Evolutionary conservation across 2,113 vertebrate genomes (phyloP), one percentile per base, ranked within the genome.

Genomic region (Nyctibius bracteatus): DNA sequence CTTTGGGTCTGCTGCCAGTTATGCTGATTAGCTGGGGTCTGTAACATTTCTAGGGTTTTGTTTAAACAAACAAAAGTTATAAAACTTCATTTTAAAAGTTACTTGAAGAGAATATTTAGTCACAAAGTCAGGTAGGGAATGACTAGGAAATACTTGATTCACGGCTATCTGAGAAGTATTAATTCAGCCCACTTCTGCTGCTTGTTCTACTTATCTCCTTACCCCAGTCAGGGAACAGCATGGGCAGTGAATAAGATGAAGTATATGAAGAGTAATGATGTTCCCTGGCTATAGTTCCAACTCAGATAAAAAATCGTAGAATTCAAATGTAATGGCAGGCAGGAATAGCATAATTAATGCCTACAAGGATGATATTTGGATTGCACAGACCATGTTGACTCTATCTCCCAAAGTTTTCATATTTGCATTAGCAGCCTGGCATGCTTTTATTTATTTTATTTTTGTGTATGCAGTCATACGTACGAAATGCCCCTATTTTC

Each of bases 21-120:
- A 10, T 7, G 17, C 11, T 7, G 0, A 0, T 75, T 68, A 80
- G 27, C 28, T 0, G 0, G 12, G 13, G 31, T 30, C 49, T 58
- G 51, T n/a, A 41, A 10, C 4, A 4, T 23, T 55, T 44, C 61
- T 39, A 52, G 15, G 22, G 13, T 49, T 85, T 79, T 81, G 27
- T 79, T 85, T 72, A 49, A 65, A 67, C 18, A 67, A 93, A 41
- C 7, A n/a, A 39, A 70, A n/a, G 5, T 8, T 24, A 65, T 41
- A 75, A 77, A 80, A 61, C 19, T 8, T 20, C 17, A 27, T 47
- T 86, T 59, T 46, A 20, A 62, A 74, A 49, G 8, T 65, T 77
- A 70, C 31, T 59, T 44, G 39, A 62, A 90, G 46, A 63, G 37
- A 77, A 11, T 33, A 37, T 70, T 44, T 57, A 51, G n/a, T 90